Base-by-base conservation (phyloP, 2,888 invertebrate species). In the Beris morrisii region DNA sequence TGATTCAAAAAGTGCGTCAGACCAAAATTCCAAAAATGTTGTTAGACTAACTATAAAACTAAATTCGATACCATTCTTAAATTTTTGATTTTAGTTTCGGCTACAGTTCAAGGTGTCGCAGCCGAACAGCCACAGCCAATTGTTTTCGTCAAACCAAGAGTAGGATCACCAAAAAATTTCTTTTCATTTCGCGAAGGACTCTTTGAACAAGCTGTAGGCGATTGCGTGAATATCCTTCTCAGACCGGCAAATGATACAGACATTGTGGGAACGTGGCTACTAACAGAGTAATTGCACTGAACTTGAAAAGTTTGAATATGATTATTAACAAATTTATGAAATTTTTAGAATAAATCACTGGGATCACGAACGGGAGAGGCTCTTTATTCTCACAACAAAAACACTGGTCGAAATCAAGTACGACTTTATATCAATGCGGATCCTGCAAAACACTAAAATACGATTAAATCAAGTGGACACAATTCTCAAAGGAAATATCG, bases 331-430 rank as follows among this genome's bases (percentile, higher is more conserved):
- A 22, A 11, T 6, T 46, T 52, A 28, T 58, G 31, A 55, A 50
- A 9, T 13, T n/a, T 9, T 11, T 32, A 93, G 93, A 78, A 92
- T 94, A 73, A 92, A 91, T 73, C 83, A 92, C 69, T 94, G 93
- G 93, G 92, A 93, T 75, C 88, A 89, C 74, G 93, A 94, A 76
- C 88, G 90, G 73, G 94, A 94, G 79, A 84, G 92, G 58, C 84
- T 94, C 46, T 83, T 93, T 3, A 77, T 93, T 12, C 81, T 94
- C 30, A 90, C 91, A 3, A 86, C 89, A n/a, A 84, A 88, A 72
- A 83, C 87, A 46, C 81, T 94, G 32, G 84, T 92, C 74, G 85
- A 88, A 6, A 85, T 91, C 67, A 92, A 92, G 76, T 94, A 91
- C 78, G 93, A 94, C 80, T 93, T 94, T 78, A 93, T 94, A 73